These are phyloP conservation scores for Tribolium freemani DNA, from an alignment of 2,888 invertebrate species.

Conservation along the genomic window DNA sequence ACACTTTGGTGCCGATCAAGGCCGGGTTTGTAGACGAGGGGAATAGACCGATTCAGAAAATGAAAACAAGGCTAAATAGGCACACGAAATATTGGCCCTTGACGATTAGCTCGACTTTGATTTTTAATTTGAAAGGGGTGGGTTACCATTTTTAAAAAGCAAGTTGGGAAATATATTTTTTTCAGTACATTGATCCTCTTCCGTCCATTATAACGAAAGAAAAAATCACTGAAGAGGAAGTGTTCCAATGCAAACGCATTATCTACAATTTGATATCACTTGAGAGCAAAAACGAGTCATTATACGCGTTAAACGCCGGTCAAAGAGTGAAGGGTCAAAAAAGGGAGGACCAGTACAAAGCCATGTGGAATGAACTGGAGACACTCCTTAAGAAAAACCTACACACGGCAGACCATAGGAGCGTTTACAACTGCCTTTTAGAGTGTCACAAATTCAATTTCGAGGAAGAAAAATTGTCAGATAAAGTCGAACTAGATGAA, in stretches of 20 bases:
- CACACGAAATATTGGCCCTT: constrained; percentile 91
- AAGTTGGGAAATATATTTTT: constrained; percentile 36
- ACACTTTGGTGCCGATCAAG: constrained; percentile 82
- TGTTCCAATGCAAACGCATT: constrained; percentile 87
- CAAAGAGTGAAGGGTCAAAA: constrained; percentile 75
- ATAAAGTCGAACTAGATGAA: constrained; percentile 75
- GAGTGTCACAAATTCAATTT: constrained; percentile 79
- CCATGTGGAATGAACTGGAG: constrained; percentile 92
- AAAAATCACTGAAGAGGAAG: constrained; percentile 86
- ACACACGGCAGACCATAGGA: constrained; percentile 83
- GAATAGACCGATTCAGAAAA: constrained; percentile 74
- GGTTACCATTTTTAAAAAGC: neutral
- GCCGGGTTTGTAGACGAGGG: constrained; percentile 63
- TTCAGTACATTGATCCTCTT: constrained; percentile 85
- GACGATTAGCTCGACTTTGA: constrained; percentile 88
- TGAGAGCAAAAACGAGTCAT: constrained; percentile 87
- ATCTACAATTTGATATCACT: constrained; percentile 84
- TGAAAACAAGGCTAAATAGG: constrained; percentile 79
- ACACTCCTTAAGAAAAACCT: constrained; percentile 83
- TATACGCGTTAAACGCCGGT: constrained; percentile 79
- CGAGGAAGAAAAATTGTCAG: constrained; percentile 71
- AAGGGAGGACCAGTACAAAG: constrained; percentile 91
- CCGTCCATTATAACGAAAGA: constrained; percentile 86
- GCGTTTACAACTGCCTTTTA: constrained; percentile 83
- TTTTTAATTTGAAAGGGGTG: constrained; percentile 81